Base-by-base conservation (phyloP, 2,797 vertebrate genomes). In the Poeciliopsis gracilis region DNA sequence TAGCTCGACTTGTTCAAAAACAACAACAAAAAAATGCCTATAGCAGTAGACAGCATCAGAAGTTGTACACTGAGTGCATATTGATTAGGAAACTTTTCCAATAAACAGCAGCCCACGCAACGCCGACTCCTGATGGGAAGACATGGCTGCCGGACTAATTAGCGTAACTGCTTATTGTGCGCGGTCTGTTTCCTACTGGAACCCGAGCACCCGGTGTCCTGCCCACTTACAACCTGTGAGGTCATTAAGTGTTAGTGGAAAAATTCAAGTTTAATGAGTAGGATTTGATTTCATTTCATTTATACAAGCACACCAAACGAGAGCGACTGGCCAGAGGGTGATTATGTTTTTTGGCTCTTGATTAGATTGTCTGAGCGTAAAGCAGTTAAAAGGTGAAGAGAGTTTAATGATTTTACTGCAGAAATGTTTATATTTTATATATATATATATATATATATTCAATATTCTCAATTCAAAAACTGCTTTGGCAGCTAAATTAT, bases 71-170 rank as follows among this genome's bases (percentile, higher is more conserved):
- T 12, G 69, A 81, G 73, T 38, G 55, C 0, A 0, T 71, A 91
- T 92, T 36, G 92, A 95, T 90, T 18, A 55, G 69, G 77, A 74
- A 89, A 80, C 76, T 86, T 78, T 83, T 43, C 81, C 82, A 86
- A 90, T 83, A 78, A 88, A 86, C 75, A 47, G 78, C 90, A 82
- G 89, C 93, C 91, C 87, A 93, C 90, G 82, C 86, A 30, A 63
- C 25, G 76, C 46, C 25, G 18, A 82, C 74, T 0, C 55, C 77
- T 69, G 73, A 86, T 81, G 70, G 51, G 25, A 55, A 88, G 80
- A 72, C 86, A 46, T 59, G 83, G 86, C 71, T 51, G 49, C 85
- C 8, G 75, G 47, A 78, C 89, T 89, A 93, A 93, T 94, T 92
- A 93, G 86, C 70, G n/a, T 45, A 25, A 36, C 75, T 84, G 83